Evolutionary conservation across 2,113 vertebrate genomes (phyloP).

Genomic region (Pteropus alecto): DNA sequence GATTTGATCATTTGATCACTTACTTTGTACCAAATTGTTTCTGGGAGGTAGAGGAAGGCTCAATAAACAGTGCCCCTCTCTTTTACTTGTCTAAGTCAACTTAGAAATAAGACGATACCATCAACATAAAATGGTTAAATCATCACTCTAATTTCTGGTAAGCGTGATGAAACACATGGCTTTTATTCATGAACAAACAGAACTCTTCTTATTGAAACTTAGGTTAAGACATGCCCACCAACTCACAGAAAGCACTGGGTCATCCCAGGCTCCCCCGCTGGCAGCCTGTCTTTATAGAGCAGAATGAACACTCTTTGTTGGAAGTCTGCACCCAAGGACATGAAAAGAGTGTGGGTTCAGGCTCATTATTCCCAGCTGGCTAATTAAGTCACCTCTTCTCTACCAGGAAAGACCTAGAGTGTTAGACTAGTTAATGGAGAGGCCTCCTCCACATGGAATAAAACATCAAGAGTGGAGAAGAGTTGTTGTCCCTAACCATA

Average conservation of each 20-base stretch:
- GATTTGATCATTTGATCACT: neutral
- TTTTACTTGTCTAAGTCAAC: neutral
- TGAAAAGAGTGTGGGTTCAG: neutral
- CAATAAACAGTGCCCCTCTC: neutral
- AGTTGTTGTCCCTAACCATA: neutral
- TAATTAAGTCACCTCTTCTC: neutral
- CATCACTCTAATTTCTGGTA: neutral
- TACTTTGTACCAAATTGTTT: neutral
- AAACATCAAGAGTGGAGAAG: neutral
- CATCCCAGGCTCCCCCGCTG: too few relatives aligned
- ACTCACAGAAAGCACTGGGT: neutral
- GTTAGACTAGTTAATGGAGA: neutral
- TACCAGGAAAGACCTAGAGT: neutral
- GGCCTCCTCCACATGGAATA: neutral
- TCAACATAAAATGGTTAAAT: neutral
- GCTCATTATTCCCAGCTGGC: neutral
- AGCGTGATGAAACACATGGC: neutral
- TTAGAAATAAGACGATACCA: neutral
- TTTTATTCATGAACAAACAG: neutral
- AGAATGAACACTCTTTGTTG: neutral
- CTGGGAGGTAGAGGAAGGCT: neutral
- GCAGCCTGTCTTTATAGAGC: neutral
- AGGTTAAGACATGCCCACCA: neutral
- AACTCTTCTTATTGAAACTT: neutral
- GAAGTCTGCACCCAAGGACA: neutral